These are phyloP conservation scores for Tretioscincus oriximinensis DNA, from an alignment of 2,113 vertebrate genomes.

Conservation along the genomic window DNA sequence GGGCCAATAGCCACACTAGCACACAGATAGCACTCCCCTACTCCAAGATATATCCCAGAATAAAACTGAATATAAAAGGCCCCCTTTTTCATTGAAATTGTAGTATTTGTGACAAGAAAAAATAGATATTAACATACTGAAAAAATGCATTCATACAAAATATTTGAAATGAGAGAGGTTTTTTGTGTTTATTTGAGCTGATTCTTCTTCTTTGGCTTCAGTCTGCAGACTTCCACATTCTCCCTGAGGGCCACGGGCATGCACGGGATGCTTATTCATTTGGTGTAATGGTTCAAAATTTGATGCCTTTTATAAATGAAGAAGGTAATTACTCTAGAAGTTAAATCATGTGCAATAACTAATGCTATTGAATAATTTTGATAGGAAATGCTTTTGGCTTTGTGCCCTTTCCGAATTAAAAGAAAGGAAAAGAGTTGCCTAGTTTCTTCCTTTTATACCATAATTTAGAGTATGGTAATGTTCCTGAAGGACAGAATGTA, in stretches of 20 bases:
- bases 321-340: conserved; percentile 77
- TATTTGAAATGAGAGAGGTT: background rate
- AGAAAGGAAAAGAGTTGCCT: background rate
- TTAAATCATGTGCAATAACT: background rate
- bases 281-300: conserved; percentile 82
- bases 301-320: conserved; percentile 78
- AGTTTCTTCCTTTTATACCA: background rate
- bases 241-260: conserved; percentile 82
- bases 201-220: conserved; percentile 56
- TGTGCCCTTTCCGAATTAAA: background rate
- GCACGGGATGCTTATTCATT: conserved; percentile 90
- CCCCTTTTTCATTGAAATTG: too few species aligned
- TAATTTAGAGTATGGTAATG: background rate
- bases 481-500: background rate
- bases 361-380: rapidly evolving
- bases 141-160: background rate
- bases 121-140: background rate
- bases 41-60: too few species aligned
- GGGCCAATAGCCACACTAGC: too few species aligned
- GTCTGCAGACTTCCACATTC: conserved; percentile 83
- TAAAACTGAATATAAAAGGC: too few species aligned
- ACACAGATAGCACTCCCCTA: too few species aligned
- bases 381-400: background rate
- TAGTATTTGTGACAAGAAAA: too few species aligned
- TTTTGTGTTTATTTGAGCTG: background rate